Evolutionary conservation across 2,888 invertebrate genomes (phyloP).

Genomic region (Dorcus hopei): DNA sequence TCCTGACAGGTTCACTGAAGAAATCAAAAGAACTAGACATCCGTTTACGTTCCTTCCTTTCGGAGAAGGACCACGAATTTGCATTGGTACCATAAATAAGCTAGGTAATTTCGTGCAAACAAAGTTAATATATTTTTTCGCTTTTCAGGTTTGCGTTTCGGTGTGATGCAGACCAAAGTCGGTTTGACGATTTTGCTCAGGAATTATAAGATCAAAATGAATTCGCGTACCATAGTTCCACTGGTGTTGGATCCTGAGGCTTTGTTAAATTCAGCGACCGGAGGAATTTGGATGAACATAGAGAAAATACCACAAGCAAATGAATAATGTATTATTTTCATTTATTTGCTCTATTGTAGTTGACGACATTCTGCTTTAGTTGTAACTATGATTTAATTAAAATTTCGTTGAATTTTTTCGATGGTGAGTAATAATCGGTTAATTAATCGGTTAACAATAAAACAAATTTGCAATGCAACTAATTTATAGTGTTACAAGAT

Average conservation of each 20-base stretch:
- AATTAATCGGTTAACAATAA: too few relatives aligned
- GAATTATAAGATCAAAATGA: slow-evolving; percentile 41
- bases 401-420: too few relatives aligned
- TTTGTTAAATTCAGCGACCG: slow-evolving; percentile 42
- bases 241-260: slow-evolving; percentile 46
- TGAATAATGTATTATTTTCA: too few relatives aligned
- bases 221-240: slow-evolving; percentile 40
- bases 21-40: slow-evolving; percentile 24
- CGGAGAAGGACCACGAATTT: slow-evolving; percentile 24
- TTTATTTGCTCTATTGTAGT: too few relatives aligned
- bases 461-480: too few relatives aligned
- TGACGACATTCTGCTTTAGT: too few relatives aligned
- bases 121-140: neutral
- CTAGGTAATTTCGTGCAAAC: neutral
- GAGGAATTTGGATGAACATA: slow-evolving; percentile 46
- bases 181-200: slow-evolving; percentile 51
- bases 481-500: too few relatives aligned
- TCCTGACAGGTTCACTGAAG: slow-evolving; percentile 38
- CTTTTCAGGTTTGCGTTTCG: slow-evolving; percentile 53
- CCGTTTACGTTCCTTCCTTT: slow-evolving; percentile 33
- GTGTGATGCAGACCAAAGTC: slow-evolving; percentile 54
- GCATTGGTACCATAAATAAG: slow-evolving; percentile 12
- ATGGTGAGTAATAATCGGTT: too few relatives aligned
- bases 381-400: too few relatives aligned
- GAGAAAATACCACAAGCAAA: slow-evolving; percentile 2